Percentiles rank a stretch among this genome's conserved stretches.
Conservation (phyloP, 2,797 vertebrate species). For the Coendou prehensilis region DNA sequence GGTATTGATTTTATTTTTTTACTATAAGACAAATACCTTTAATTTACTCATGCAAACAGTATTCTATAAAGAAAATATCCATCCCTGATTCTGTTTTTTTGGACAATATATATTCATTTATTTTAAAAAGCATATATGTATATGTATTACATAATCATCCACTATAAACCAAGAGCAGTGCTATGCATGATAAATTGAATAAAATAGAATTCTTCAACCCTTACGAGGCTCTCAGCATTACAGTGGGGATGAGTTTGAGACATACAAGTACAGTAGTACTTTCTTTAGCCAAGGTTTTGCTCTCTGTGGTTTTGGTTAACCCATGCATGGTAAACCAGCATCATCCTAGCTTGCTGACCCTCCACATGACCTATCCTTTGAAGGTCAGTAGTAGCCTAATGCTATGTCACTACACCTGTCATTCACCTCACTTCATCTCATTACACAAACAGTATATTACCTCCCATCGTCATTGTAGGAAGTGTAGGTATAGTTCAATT, state of each 20-base stretch:
- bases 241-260: not conserved
- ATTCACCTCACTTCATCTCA: not conserved
- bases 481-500: not conserved
- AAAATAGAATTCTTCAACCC: not conserved
- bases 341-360: not conserved
- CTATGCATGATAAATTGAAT: not conserved
- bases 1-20: conserved; percentile 58
- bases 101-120: not conserved
- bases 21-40: not conserved
- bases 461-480: not conserved
- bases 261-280: not conserved
- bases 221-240: not conserved
- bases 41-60: conserved; percentile 35
- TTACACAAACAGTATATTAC: not conserved
- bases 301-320: not conserved
- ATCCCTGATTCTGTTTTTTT: not conserved
- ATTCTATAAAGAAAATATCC: not conserved
- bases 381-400: not conserved
- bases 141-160: not conserved
- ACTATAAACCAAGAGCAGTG: conserved; percentile 18
- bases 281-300: not conserved
- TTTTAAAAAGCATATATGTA: not conserved
- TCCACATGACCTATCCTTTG: not conserved
- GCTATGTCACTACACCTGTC: not conserved
- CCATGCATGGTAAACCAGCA: not conserved